A percentile compares a stretch with the other conserved stretches of the same genome.
Evolutionary conservation across 2,113 vertebrate species (phyloP).

Genomic region (Atherinomorus stipes): DNA sequence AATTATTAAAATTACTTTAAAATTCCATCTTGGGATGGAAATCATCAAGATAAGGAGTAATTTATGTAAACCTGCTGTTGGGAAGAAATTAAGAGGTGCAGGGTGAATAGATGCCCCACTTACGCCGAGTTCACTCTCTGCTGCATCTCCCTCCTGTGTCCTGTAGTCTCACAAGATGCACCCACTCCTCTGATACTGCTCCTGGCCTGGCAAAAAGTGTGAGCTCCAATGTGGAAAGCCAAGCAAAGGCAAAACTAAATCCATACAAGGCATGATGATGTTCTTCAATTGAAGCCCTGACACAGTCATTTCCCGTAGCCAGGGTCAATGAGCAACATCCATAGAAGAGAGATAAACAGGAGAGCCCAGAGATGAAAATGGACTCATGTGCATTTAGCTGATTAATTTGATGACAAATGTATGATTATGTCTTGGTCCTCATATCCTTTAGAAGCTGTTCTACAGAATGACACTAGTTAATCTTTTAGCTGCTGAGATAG

Average conservation of each 20-base stretch:
- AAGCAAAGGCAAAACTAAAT: conserved; percentile 58
- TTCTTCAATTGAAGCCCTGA: conserved; percentile 43
- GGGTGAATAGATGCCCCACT: conserved; percentile 67
- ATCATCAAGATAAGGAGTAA: not conserved
- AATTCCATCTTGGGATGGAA: no score
- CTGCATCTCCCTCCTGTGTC: conserved; percentile 78
- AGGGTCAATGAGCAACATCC: conserved; percentile 54
- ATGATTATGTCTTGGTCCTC: conserved; percentile 4
- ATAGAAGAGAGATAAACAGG: conserved; percentile 16
- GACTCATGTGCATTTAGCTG: conserved; percentile 29
- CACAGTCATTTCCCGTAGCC: conserved; percentile 46
- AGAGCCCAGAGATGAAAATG: conserved; percentile 10
- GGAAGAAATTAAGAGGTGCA: not conserved
- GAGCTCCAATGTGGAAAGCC: conserved; percentile 55
- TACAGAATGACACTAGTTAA: conserved; percentile 18
- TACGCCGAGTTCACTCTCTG: conserved; percentile 81
- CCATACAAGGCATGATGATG: conserved; percentile 60
- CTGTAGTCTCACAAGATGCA: conserved; percentile 69
- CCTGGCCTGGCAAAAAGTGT: conserved; percentile 42
- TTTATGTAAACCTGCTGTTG: not conserved
- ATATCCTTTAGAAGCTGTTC: conserved; percentile 20
- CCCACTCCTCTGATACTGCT: conserved; percentile 50
- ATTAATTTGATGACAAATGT: conserved; percentile 25
- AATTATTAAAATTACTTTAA: no score
- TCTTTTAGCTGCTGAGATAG: conserved; percentile 37